Percentiles rank a stretch among this genome's conserved stretches.
Evolutionary conservation across 2,888 invertebrate genomes (phyloP).

Genomic region (Drosophila pseudotalamancana): DNA sequence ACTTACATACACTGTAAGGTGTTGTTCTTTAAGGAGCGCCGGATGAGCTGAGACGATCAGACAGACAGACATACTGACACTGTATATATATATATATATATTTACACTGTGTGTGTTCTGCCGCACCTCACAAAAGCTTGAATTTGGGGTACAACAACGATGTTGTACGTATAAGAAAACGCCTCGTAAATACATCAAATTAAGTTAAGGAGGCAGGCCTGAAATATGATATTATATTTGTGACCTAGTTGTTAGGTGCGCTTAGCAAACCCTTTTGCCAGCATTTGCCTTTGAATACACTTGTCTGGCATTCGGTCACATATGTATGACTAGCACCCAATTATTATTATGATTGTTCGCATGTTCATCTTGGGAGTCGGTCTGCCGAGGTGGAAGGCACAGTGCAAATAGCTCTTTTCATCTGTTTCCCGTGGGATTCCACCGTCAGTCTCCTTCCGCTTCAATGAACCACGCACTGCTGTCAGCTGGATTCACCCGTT

Average conservation of each 20-base stretch:
- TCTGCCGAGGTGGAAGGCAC: background rate
- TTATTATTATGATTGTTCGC: slow-evolving; percentile 19
- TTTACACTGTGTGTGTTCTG: too few relatives aligned
- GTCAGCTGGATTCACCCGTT: slow-evolving; percentile 43
- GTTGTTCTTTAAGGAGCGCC: too few relatives aligned
- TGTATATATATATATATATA: too few relatives aligned
- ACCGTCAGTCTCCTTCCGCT: slow-evolving; percentile 25
- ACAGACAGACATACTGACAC: too few relatives aligned
- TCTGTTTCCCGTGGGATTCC: slow-evolving; percentile 6
- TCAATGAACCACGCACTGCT: slow-evolving; percentile 52
- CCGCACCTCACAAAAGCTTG: too few relatives aligned
- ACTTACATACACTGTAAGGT: too few relatives aligned
- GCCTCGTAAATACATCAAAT: too few relatives aligned
- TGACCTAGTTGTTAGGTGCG: background rate
- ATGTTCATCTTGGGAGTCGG: slow-evolving; percentile 7
- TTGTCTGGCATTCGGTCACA: slow-evolving; percentile 3
- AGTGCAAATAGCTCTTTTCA: slow-evolving; percentile 24
- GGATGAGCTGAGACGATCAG: too few relatives aligned
- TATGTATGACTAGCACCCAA: background rate
- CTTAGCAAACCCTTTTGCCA: background rate
- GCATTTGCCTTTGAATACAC: background rate
- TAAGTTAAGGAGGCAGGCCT: too few relatives aligned
- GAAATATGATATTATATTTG: background rate
- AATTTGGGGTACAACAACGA: too few relatives aligned
- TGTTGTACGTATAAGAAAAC: too few relatives aligned